Evolutionary conservation across 2,113 vertebrate species (phyloP), one percentile per base, ranked within the genome.

Genomic region (Stictonetta naevosa): DNA sequence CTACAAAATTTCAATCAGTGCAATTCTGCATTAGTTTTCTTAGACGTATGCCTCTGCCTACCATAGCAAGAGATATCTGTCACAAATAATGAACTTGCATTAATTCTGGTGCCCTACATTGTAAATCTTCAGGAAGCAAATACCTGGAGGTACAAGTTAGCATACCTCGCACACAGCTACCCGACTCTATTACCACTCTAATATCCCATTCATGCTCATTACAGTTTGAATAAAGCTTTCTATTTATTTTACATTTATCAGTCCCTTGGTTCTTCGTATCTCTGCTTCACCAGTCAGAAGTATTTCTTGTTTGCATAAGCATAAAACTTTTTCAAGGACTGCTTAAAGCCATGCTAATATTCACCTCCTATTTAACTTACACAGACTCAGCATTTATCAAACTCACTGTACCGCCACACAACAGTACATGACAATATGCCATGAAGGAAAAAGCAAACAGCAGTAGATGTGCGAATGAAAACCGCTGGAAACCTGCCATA

Each of bases 1-100:
- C 98, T 99, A 91, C 40, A 97, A 98, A 93, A 92, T 87, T 92
- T 42, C 84, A 97, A 97, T 69, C 33, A 76, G 71, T 38, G 80
- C 48, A 78, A 87, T 1, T 74, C 44, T 55, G 31, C 36, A 90
- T 82, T 93, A 93, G 36, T 93, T 96, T 85, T 48, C 83, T 34
- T 89, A 72, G 56, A 66, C 11, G 22, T 66, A 53, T 67, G 40
- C 23, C 66, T 75, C 63, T 40, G 33, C 40, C 28, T 72, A 38
- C 80, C 77, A 75, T 2, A 94, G 89, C 71, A 77, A 56, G 28
- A 42, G 60, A 3, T 29, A 75, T 1, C 44, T 67, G 31, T 78
- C 68, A 89, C 31, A 92, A 79, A 91, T 64, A 83, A 11, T 19
- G n/a, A 74, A 59, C 40, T 69, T 40, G 36, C 56, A 62, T 62